Percentiles rank a stretch among this genome's conserved stretches.
Evolutionary conservation across 2,113 vertebrate species (phyloP).

Genomic region (Megaleporinus macrocephalus): DNA sequence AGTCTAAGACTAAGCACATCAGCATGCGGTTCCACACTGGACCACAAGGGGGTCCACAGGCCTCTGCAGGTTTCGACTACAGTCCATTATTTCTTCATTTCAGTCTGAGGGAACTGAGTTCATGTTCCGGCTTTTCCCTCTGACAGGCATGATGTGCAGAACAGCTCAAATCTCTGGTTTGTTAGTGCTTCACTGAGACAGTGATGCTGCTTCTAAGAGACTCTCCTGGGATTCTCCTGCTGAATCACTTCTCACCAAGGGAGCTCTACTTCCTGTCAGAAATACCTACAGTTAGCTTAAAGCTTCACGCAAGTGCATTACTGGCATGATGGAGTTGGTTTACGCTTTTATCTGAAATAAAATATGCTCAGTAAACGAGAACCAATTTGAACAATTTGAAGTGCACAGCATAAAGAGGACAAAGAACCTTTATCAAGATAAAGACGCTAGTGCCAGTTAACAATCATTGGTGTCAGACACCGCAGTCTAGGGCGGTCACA

Average conservation of each 20-base stretch:
- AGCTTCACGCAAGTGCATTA: slow-evolving; percentile 3
- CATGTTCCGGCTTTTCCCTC: slow-evolving; percentile 21
- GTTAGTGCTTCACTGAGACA: background rate
- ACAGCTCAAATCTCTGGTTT: background rate
- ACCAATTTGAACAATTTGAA: background rate
- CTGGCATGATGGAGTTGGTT: slow-evolving; percentile 8
- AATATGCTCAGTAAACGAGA: background rate
- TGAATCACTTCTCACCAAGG: background rate
- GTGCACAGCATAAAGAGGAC: background rate
- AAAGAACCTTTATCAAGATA: background rate
- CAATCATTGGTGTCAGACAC: background rate
- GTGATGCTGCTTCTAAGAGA: slow-evolving; percentile 20
- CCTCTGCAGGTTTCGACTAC: background rate
- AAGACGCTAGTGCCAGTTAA: background rate
- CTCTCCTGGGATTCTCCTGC: slow-evolving; percentile 33
- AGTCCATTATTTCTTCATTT: background rate
- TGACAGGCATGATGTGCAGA: background rate
- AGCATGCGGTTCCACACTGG: background rate
- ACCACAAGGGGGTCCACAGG: slow-evolving; percentile 12
- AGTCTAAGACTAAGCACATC: background rate
- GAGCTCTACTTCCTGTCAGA: slow-evolving; percentile 17
- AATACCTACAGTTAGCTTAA: background rate
- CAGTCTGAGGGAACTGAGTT: slow-evolving; percentile 16
- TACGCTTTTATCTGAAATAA: background rate
- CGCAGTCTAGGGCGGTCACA: too few relatives aligned